Conservation (phyloP, 2,888 invertebrate species). For the Drosophila setosimentum region DNA sequence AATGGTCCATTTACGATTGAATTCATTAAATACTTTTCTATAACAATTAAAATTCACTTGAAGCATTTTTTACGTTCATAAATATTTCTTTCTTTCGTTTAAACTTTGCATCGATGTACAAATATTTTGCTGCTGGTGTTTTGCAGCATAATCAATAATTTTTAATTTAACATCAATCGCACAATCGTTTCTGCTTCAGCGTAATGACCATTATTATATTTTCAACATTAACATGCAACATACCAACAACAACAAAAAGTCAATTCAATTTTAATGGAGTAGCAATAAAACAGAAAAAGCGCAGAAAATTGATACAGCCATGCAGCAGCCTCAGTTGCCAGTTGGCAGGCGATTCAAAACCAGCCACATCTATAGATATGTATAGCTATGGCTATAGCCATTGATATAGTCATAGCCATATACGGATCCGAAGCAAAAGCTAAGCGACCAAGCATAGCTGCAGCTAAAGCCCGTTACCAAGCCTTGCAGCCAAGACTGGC, state of each 20-base stretch:
- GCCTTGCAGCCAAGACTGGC: constrained; percentile 40
- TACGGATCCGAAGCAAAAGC: constrained; percentile 9
- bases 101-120: constrained; percentile 1
- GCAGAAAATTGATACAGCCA: constrained; percentile 73
- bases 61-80: neutral
- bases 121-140: constrained; percentile 56
- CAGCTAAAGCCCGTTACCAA: constrained; percentile 31
- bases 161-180: constrained; percentile 79
- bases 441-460: constrained; percentile 30
- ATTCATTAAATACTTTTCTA: neutral
- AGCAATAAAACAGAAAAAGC: constrained; percentile 80
- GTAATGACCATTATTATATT: constrained; percentile 77
- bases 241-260: constrained; percentile 57
- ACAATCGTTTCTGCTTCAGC: constrained; percentile 74
- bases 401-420: constrained; percentile 2
- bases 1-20: neutral
- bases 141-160: constrained; percentile 72
- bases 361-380: neutral
- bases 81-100: neutral
- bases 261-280: constrained; percentile 80
- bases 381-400: neutral
- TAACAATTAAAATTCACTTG: neutral
- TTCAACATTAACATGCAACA: constrained; percentile 69
- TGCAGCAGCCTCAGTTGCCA: constrained; percentile 49
- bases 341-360: constrained; percentile 10